Conservation (phyloP, 2,113 vertebrate genomes). For the Caloenas nicobarica region DNA sequence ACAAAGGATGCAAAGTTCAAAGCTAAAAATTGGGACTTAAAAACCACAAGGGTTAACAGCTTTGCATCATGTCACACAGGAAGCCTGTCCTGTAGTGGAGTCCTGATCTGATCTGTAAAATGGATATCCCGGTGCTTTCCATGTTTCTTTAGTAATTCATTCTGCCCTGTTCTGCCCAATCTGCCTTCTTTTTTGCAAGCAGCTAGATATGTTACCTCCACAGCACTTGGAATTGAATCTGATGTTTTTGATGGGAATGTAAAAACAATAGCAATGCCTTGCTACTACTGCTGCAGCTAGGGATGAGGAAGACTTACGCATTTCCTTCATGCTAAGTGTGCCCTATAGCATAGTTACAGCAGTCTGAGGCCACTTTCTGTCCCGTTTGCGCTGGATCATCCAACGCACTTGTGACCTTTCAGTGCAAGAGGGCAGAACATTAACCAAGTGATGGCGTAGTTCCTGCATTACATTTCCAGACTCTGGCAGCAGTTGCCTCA, state of each 20-base stretch:
- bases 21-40: conserved; percentile 17
- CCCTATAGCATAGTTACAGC: not conserved
- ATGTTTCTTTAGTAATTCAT: not conserved
- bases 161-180: not conserved
- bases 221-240: not conserved
- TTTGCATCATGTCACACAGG: not conserved
- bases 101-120: not conserved
- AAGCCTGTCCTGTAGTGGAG: not conserved
- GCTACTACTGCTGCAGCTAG: rapidly evolving
- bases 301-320: not conserved
- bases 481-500: not conserved
- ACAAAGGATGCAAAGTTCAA: not conserved
- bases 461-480: conserved; percentile 35
- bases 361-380: not conserved
- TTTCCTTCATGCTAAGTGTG: not conserved
- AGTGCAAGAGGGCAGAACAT: not conserved
- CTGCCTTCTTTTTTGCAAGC: not conserved
- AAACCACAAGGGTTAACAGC: not conserved
- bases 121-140: not conserved
- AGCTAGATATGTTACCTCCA: not conserved
- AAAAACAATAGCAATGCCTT: not conserved
- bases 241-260: not conserved
- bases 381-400: not conserved
- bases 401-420: not conserved
- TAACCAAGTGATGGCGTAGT: not conserved